Conservation (phyloP, 2,113 vertebrate species). For the Myotis davidii region DNA sequence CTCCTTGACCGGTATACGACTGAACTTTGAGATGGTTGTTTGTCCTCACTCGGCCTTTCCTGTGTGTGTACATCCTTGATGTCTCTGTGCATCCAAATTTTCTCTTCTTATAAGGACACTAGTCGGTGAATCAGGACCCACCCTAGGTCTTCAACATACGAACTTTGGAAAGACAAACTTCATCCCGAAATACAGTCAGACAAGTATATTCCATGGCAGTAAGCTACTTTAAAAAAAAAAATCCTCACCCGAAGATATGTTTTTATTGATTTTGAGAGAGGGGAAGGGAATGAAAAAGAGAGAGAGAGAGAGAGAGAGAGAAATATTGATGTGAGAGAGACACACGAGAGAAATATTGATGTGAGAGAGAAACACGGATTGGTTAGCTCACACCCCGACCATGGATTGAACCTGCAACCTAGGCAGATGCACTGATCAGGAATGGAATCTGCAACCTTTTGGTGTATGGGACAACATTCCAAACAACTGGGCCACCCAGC, state of each 20-base stretch:
- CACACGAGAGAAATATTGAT: too few relatives aligned
- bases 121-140: not conserved
- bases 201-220: not conserved
- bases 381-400: too few relatives aligned
- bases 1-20: not conserved
- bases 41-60: not conserved
- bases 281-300: too few relatives aligned
- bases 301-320: too few relatives aligned
- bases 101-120: not conserved
- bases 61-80: not conserved
- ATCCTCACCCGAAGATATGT: not conserved
- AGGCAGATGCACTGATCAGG: too few relatives aligned
- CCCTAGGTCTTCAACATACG: not conserved
- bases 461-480: too few relatives aligned
- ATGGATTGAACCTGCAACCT: too few relatives aligned
- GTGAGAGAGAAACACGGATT: too few relatives aligned
- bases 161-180: not conserved
- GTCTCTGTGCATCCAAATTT: not conserved
- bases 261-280: not conserved
- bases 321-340: too few relatives aligned
- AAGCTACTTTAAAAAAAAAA: not conserved
- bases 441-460: too few relatives aligned
- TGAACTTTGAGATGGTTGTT: not conserved
- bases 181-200: not conserved
- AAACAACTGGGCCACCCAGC: too few relatives aligned